Conservation (phyloP, 2,888 invertebrate species). For the Acleris emargana region DNA sequence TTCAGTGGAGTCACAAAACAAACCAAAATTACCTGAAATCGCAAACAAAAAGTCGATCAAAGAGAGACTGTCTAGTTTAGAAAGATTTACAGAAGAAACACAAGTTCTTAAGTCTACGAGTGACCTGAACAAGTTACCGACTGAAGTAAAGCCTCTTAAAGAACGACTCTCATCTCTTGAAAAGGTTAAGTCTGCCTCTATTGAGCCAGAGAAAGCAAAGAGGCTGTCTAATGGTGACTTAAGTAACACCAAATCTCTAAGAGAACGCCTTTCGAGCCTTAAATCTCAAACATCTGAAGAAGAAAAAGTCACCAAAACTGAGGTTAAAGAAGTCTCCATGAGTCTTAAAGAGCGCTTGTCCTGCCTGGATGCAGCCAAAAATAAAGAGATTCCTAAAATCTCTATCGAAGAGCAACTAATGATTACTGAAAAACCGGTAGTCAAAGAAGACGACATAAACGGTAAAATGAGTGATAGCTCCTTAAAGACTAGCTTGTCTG, state of each 20-base stretch:
- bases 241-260: conserved; percentile 69
- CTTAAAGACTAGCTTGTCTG: conserved; percentile 68
- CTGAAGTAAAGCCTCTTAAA: conserved; percentile 86
- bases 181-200: conserved; percentile 75
- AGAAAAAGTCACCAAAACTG: conserved; percentile 68
- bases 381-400: conserved; percentile 76
- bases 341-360: conserved; percentile 81
- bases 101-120: conserved; percentile 72
- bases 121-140: conserved; percentile 78
- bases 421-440: conserved; percentile 58
- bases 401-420: conserved; percentile 66
- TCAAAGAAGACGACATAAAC: conserved; percentile 53
- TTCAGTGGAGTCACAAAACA: conserved; percentile 76
- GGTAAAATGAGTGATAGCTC: conserved; percentile 62
- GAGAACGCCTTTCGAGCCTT: conserved; percentile 76
- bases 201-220: conserved; percentile 76
- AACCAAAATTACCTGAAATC: conserved; percentile 85
- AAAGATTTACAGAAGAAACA: conserved; percentile 85
- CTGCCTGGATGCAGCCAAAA: conserved; percentile 78
- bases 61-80: conserved; percentile 88
- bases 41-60: conserved; percentile 87
- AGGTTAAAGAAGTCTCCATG: conserved; percentile 79
- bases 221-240: conserved; percentile 76
- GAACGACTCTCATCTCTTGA: conserved; percentile 86
- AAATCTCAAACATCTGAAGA: conserved; percentile 77